These are phyloP conservation scores for Pogonomyrmex barbatus DNA, from an alignment of 1,140 invertebrate genomes.

Conservation along the genomic window DNA sequence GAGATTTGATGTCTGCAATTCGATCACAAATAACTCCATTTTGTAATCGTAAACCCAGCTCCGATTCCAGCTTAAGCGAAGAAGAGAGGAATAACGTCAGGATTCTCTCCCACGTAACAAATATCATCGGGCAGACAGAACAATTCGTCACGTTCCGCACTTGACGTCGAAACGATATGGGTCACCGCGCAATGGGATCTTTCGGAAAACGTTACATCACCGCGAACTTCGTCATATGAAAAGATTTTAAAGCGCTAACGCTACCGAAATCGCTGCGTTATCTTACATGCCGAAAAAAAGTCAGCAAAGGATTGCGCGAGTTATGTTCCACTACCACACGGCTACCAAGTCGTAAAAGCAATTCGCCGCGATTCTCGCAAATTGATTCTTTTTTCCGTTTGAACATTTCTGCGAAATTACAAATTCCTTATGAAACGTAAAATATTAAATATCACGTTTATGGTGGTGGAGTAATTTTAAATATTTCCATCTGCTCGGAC, in stretches of 20 bases:
- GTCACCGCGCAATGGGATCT: slow-evolving; percentile 15
- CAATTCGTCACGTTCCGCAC: slow-evolving; percentile 21
- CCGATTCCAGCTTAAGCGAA: background rate
- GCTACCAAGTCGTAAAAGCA: background rate
- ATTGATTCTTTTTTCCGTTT: slow-evolving; percentile 4
- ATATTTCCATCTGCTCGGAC: background rate
- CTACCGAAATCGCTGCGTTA: background rate
- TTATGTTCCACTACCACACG: background rate
- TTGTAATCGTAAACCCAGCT: background rate
- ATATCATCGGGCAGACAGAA: slow-evolving; percentile 22
- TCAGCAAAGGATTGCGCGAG: background rate
- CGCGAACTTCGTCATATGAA: background rate
- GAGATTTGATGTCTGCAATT: background rate
- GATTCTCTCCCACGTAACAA: slow-evolving; percentile 5
- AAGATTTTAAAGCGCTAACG: slow-evolving; percentile 4
- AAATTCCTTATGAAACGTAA: background rate
- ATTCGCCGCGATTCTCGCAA: slow-evolving; percentile 25
- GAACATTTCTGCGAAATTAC: background rate
- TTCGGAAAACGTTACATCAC: slow-evolving; percentile 24
- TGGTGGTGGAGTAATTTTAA: background rate
- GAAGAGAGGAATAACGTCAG: slow-evolving; percentile 7
- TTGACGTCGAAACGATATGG: slow-evolving; percentile 22
- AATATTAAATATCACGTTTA: slow-evolving; percentile 1
- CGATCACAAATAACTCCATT: slow-evolving; percentile 27
- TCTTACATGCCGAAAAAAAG: slow-evolving; percentile 1